A percentile compares a stretch with the other conserved stretches of the same genome.
Evolutionary conservation across 2,113 vertebrate species (phyloP).

Genomic region (Albula goreensis): DNA sequence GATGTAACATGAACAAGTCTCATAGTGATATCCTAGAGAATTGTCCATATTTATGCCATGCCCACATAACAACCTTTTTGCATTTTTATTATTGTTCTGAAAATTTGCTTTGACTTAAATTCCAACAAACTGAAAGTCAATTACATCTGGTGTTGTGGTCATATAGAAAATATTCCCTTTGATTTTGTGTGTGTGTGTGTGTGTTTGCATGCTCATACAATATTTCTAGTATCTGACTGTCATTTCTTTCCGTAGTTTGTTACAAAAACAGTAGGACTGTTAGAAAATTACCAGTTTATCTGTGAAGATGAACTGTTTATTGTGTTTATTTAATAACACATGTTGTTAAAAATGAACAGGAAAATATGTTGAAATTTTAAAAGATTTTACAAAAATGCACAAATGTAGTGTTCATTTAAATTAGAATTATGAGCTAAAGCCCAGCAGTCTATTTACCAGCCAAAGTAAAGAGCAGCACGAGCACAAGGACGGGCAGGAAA

Average conservation of each 20-base stretch:
- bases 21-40: neutral
- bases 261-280: neutral
- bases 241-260: neutral
- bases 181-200: neutral
- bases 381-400: neutral
- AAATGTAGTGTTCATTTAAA: neutral
- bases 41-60: too few species aligned
- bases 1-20: neutral
- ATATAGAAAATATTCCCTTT: too few species aligned
- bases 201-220: neutral
- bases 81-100: too few species aligned
- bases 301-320: neutral
- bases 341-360: too few species aligned
- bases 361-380: neutral
- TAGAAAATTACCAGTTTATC: too few species aligned
- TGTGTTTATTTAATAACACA: neutral
- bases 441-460: conserved; percentile 16
- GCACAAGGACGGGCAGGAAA: conserved; percentile 28
- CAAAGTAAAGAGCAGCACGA: conserved; percentile 44
- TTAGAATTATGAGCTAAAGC: neutral
- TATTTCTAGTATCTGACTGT: neutral
- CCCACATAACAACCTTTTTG: too few species aligned
- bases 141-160: too few species aligned
- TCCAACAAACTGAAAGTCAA: too few species aligned
- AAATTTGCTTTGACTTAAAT: too few species aligned